A percentile compares a stretch with the other conserved stretches of the same genome.
Conservation (phyloP, 2,888 invertebrate species). For the Tetranychus piercei region DNA sequence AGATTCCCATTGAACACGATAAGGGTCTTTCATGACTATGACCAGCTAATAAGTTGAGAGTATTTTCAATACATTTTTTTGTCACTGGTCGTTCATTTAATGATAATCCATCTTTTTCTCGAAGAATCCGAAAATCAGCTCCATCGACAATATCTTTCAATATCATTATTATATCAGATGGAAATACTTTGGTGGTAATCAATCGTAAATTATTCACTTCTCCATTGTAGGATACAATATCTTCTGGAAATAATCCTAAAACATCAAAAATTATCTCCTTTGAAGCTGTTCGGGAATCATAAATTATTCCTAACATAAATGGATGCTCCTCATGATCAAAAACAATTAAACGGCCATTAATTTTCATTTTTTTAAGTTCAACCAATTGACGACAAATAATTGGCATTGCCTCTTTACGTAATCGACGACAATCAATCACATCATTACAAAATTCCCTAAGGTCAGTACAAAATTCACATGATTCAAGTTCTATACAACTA, state of each 20-base stretch:
- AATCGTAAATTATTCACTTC: background rate
- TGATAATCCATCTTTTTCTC: conserved; percentile 1
- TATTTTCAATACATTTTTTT: background rate
- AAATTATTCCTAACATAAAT: background rate
- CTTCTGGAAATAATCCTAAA: background rate
- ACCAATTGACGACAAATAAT: background rate
- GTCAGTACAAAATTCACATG: background rate
- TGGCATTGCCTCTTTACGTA: background rate
- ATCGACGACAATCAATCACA: background rate
- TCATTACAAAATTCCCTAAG: background rate
- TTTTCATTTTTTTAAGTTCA: background rate
- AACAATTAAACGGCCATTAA: background rate
- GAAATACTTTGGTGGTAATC: background rate
- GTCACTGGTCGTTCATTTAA: background rate
- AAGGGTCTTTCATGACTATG: background rate
- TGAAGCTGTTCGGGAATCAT: background rate
- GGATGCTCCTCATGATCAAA: background rate
- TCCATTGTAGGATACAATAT: background rate
- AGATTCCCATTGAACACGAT: background rate
- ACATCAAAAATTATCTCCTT: background rate
- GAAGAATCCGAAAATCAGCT: background rate
- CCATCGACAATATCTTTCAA: background rate
- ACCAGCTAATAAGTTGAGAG: background rate
- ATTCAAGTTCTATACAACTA: background rate
- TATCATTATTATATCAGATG: background rate